Conservation (phyloP, 2,888 invertebrate species). For the Drosophila putrida region DNA sequence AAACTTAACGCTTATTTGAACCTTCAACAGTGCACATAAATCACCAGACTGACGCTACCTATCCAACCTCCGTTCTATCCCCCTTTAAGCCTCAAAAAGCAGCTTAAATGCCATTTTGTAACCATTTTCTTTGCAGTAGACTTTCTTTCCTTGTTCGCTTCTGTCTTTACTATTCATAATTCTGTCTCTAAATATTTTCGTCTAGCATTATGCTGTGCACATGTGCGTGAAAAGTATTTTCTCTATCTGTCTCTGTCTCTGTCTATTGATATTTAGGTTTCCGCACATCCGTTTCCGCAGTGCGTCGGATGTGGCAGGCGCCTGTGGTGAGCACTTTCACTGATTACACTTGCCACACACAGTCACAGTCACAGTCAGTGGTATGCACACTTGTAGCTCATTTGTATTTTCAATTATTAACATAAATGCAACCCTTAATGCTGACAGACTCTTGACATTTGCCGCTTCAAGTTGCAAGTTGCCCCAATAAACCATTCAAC, state of each 20-base stretch:
- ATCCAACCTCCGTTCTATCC: neutral
- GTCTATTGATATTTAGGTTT: slow-evolving; percentile 7
- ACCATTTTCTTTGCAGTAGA: slow-evolving; percentile 14
- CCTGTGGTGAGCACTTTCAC: slow-evolving; percentile 71
- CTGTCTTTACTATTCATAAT: slow-evolving; percentile 58
- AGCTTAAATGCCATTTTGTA: slow-evolving; percentile 69
- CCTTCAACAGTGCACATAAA: slow-evolving; percentile 81
- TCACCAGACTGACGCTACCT: slow-evolving; percentile 67
- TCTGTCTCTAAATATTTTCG: slow-evolving; percentile 65
- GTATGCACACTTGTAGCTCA: slow-evolving; percentile 52
- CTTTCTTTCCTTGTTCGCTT: slow-evolving; percentile 18
- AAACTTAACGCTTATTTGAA: slow-evolving; percentile 82
- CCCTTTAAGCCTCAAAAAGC: slow-evolving; percentile 55
- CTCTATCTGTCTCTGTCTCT: slow-evolving; percentile 1
- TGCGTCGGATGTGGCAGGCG: slow-evolving; percentile 66
- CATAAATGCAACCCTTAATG: slow-evolving; percentile 43
- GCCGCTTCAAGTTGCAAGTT: slow-evolving; percentile 16
- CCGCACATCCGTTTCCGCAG: slow-evolving; percentile 65
- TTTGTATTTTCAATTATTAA: slow-evolving; percentile 51
- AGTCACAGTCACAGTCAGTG: slow-evolving; percentile 22
- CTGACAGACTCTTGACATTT: slow-evolving; percentile 11
- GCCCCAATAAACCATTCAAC: slow-evolving; percentile 11
- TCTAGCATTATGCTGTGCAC: slow-evolving; percentile 66
- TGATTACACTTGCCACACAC: slow-evolving; percentile 55
- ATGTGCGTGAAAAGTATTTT: slow-evolving; percentile 67